These are phyloP conservation scores for Campylorhamphus procurvoides DNA, from an alignment of 2,113 vertebrate genomes.

Conservation along the genomic window DNA sequence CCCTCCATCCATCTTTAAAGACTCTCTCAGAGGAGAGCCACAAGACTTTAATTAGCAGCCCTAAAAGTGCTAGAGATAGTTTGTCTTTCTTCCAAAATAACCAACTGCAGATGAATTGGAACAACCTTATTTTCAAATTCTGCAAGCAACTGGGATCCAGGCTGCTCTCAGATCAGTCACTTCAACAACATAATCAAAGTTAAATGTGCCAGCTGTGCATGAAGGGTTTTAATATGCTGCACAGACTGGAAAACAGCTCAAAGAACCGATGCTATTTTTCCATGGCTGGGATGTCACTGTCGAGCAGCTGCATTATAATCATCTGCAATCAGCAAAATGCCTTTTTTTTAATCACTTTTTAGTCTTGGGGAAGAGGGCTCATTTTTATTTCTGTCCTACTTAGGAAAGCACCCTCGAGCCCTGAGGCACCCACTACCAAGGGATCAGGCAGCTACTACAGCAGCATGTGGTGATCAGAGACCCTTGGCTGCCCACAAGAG, in stretches of 20 bases:
- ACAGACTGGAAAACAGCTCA: constrained; percentile 4
- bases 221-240: neutral
- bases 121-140: constrained; percentile 15
- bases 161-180: constrained; percentile 27
- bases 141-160: constrained; percentile 10
- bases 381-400: constrained; percentile 6
- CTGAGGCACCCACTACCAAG: neutral
- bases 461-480: neutral
- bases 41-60: constrained; percentile 30
- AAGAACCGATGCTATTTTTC: constrained; percentile 22
- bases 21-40: neutral
- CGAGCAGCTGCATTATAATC: constrained; percentile 23
- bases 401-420: neutral
- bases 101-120: constrained; percentile 18
- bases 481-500: neutral
- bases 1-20: neutral
- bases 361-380: neutral
- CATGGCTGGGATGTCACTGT: neutral
- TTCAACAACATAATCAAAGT: constrained; percentile 31
- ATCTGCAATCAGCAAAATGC: constrained; percentile 24
- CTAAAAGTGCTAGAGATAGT: neutral
- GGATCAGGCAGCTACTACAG: neutral
- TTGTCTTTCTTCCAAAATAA: constrained; percentile 35
- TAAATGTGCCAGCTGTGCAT: constrained; percentile 45
- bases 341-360: neutral